A percentile compares a stretch with the other conserved stretches of the same genome.
Evolutionary conservation across 2,113 vertebrate species (phyloP).

Genomic region (Gasterosteus nipponicus): DNA sequence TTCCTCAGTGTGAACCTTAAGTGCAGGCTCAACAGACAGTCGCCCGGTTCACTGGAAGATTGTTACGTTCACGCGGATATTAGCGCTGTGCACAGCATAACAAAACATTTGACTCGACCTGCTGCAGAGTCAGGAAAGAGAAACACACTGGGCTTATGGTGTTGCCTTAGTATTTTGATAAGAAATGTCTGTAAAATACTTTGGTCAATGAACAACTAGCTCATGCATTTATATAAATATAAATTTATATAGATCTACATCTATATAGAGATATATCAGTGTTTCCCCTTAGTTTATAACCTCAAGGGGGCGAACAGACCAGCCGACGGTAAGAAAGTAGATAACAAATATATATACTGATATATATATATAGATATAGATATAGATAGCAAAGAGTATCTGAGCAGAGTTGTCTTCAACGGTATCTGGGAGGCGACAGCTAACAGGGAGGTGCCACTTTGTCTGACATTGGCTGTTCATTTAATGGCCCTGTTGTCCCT

Average conservation of each 20-base stretch:
- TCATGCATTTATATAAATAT: neutral
- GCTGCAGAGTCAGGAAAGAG: neutral
- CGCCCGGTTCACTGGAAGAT: neutral
- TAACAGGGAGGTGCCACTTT: constrained; percentile 76
- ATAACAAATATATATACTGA: no score
- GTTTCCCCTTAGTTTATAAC: no score
- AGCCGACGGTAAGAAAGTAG: no score
- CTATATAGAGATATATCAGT: no score
- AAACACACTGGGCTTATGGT: neutral
- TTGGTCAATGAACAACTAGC: neutral
- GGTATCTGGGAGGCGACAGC: constrained; percentile 44
- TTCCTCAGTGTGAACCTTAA: neutral
- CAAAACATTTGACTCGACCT: neutral
- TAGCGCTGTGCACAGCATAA: neutral
- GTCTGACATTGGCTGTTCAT: constrained; percentile 76
- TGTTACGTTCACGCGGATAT: neutral
- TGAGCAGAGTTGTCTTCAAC: constrained; percentile 56
- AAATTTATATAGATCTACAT: no score
- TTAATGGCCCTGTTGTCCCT: constrained; percentile 70
- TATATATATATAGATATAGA: no score
- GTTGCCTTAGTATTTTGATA: neutral
- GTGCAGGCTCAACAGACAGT: neutral
- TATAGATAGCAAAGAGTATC: constrained; percentile 1
- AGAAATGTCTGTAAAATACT: neutral
- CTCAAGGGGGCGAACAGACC: no score